These are phyloP conservation scores for Olivierus martensii DNA, from an alignment of 1,140 invertebrate species.

Conservation along the genomic window DNA sequence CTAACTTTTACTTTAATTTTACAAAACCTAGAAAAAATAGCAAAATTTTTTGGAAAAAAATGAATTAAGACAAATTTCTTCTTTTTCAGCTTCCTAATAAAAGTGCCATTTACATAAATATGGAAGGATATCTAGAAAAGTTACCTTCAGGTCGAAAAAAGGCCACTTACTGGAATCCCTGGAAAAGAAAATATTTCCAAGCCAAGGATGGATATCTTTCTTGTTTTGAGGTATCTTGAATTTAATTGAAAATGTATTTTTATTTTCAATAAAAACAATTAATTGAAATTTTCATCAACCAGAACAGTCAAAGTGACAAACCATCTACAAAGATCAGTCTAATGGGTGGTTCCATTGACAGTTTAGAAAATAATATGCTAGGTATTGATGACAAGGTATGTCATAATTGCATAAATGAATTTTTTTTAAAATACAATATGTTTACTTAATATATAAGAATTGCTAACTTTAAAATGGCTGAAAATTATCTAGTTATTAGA, in stretches of 20 bases:
- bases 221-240: conserved; percentile 35
- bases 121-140: conserved; percentile 38
- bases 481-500: too few relatives aligned
- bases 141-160: conserved; percentile 39
- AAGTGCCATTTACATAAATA: conserved; percentile 16
- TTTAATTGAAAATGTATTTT: background rate
- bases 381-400: conserved; percentile 43
- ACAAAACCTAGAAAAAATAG: too few relatives aligned
- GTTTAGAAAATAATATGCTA: conserved; percentile 36
- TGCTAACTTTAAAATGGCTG: too few relatives aligned
- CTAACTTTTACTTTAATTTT: too few relatives aligned
- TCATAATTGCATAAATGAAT: too few relatives aligned
- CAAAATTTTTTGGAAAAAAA: too few relatives aligned
- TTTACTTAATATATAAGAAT: too few relatives aligned
- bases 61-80: background rate
- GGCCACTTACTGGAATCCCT: conserved; percentile 43
- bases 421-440: too few relatives aligned
- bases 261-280: background rate
- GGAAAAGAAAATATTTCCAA: conserved; percentile 40
- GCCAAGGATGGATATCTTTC: conserved; percentile 36
- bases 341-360: conserved; percentile 39
- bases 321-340: conserved; percentile 35
- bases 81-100: conserved; percentile 4
- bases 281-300: conserved; percentile 10
- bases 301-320: conserved; percentile 34